A percentile compares a stretch with the other conserved stretches of the same genome.
Evolutionary conservation across 2,113 vertebrate genomes (phyloP).

Genomic region (Spheniscus mendiculus): DNA sequence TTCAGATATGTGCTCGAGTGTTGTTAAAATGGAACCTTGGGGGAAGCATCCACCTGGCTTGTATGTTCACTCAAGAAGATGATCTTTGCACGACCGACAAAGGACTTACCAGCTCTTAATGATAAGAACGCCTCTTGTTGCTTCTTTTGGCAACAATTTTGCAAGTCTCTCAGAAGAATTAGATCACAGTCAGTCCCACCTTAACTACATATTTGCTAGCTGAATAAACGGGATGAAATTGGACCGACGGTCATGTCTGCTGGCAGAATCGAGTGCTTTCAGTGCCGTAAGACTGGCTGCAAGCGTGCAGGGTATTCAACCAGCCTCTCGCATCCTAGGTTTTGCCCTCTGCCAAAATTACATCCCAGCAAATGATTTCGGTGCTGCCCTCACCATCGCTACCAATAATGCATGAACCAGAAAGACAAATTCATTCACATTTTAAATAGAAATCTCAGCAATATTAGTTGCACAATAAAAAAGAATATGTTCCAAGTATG

Average conservation of each 20-base stretch:
- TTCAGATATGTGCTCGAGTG: neutral
- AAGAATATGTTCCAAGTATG: neutral
- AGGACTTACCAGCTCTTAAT: neutral
- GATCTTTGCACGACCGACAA: accelerated
- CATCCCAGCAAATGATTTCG: neutral
- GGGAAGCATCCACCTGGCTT: neutral
- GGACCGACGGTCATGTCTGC: neutral
- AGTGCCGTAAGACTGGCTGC: neutral
- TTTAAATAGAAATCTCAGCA: neutral
- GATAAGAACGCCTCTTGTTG: neutral
- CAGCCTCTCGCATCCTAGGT: neutral
- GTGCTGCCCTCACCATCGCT: neutral
- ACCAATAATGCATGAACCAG: neutral
- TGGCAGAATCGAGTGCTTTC: neutral
- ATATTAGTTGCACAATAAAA: neutral
- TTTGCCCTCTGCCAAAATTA: neutral
- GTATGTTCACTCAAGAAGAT: neutral
- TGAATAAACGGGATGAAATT: neutral
- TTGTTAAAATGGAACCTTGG: accelerated
- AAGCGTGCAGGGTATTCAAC: neutral
- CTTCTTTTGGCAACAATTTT: neutral
- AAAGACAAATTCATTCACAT: neutral
- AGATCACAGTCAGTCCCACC: conserved; percentile 25
- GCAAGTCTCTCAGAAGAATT: neutral
- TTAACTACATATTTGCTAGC: neutral